Base-by-base conservation (phyloP, 2,888 invertebrate species). In the Ganaspis brasiliensis region DNA sequence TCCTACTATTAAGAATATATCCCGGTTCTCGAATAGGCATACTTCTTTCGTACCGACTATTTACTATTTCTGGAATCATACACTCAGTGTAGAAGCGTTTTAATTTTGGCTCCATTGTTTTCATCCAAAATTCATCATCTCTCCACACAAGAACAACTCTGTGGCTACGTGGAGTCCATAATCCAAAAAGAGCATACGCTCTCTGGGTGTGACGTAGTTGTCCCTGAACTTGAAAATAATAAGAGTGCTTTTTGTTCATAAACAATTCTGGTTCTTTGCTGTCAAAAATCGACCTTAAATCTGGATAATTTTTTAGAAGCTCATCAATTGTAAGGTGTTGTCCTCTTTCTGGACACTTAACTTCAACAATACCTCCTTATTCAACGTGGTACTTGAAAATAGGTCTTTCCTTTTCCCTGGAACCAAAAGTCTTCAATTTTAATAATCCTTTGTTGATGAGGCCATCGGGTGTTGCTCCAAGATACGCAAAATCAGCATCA, bases 141-240 rank as follows among this genome's bases (percentile, higher is more conserved):
- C 52, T 14, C 4, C 24, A 4, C 19, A 79, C 72, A 55, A 24
- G 72, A 2, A 73, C 67, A 12, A 31, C 5, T 35, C 75, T 74
- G 2, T 78, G 31, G 19, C 77, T 76, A 4, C 49, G 14, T 16
- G 81, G 67, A 10, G 81, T 81, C 76, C 78, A 83, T 26, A 81
- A 12, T 4, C 61, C 73, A 19, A 81, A 79, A 26, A 70, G 49
- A 19, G 82, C 82, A 19, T 80, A 80, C 1, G 49, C 5, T 19
- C 79, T 52, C 24, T 45, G 19, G 1, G 81, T 82, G 4, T 81
- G 76, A 72, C 79, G 75, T 10, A 83, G 45, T 55, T 83, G 81
- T 2, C 82, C 82, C 75, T 81, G 81, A 6, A 82, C 77, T 79
- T 80, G 82, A 57, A 79, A 82, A 73, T 74, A 81, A 57, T 79